Evolutionary conservation across 2,888 invertebrate genomes (phyloP).

Genomic region (Idaea dimidiata): DNA sequence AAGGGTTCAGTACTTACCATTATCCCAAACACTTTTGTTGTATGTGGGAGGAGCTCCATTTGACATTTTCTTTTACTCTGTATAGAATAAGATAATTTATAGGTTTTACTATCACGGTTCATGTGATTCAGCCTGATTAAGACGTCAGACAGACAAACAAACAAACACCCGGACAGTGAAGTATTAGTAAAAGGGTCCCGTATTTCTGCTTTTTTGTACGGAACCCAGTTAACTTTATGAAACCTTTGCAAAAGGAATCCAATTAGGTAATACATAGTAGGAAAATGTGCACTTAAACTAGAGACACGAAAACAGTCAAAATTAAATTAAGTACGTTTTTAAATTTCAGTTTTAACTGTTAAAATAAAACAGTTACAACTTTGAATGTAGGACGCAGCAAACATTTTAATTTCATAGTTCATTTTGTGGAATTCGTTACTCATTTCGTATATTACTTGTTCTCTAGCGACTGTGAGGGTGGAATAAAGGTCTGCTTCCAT

Average conservation of each 20-base stretch:
- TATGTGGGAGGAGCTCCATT: no score
- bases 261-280: not conserved
- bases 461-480: not conserved
- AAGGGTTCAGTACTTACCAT: no score
- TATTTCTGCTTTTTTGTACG: no score
- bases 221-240: not conserved
- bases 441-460: constrained; percentile 1
- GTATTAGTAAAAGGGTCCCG: no score
- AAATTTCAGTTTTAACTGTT: not conserved
- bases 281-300: not conserved
- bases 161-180: no score
- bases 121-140: no score
- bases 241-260: not conserved
- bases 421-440: constrained; percentile 9
- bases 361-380: not conserved
- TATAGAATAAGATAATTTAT: no score
- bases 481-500: not conserved
- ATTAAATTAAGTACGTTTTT: constrained; percentile 1
- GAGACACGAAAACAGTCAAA: not conserved
- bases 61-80: no score
- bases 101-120: no score
- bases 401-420: constrained; percentile 11
- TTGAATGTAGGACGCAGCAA: not conserved
- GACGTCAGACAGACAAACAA: no score
- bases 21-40: no score